Conservation (phyloP, 2,888 invertebrate species). For the Glaucopsyche alexis region DNA sequence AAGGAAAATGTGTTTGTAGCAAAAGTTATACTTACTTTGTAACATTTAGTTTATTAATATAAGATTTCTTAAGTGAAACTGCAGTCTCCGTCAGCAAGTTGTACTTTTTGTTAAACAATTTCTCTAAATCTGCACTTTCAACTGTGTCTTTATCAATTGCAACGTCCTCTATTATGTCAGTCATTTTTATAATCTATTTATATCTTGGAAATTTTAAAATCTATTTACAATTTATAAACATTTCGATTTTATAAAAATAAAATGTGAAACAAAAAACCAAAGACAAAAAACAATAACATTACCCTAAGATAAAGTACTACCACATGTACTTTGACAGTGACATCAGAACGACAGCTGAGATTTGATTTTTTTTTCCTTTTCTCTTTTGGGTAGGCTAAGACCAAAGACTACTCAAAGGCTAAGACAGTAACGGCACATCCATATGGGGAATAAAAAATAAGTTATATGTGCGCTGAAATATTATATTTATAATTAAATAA, state of each 20-base stretch:
- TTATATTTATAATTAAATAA: neutral
- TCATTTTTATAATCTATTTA: slow-evolving; percentile 47
- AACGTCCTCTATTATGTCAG: slow-evolving; percentile 64
- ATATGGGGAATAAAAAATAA: too few relatives aligned
- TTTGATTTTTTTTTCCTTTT: neutral
- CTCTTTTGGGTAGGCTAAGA: too few relatives aligned
- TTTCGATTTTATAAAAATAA: neutral
- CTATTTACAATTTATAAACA: slow-evolving; percentile 24
- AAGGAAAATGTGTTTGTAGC: neutral
- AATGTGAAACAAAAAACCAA: neutral
- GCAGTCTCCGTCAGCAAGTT: slow-evolving; percentile 70
- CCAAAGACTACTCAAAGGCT: too few relatives aligned
- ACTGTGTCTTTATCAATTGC: slow-evolving; percentile 65
- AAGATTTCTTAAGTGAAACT: slow-evolving; percentile 76
- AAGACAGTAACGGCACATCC: too few relatives aligned
- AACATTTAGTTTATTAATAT: slow-evolving; percentile 80
- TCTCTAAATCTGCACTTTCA: slow-evolving; percentile 50
- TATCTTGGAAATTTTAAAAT: neutral
- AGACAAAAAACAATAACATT: slow-evolving; percentile 1
- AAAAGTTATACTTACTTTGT: slow-evolving; percentile 69
- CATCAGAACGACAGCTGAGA: neutral
- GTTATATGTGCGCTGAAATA: too few relatives aligned
- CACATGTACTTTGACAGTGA: slow-evolving; percentile 14
- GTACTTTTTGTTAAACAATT: slow-evolving; percentile 59
- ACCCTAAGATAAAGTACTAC: too few relatives aligned